phyloP scores from a whole-genome alignment of 1,140 invertebrate species.

The Ectropis grisescens region DNA sequence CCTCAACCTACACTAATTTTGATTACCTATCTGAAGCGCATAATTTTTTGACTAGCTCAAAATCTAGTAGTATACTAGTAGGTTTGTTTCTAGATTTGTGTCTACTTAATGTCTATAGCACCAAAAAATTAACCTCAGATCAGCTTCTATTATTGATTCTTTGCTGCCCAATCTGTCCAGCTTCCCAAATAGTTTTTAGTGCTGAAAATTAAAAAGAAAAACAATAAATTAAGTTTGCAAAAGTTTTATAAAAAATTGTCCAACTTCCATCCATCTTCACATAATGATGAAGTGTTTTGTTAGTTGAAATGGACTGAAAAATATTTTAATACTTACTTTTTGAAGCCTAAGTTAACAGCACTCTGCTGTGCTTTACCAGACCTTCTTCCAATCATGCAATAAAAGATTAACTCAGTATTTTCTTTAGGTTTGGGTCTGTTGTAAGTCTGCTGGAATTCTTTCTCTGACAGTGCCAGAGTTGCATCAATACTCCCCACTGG shows the following conservation, averaged over 20 bases:
- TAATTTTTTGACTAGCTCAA: too few relatives aligned
- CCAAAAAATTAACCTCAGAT: too few relatives aligned
- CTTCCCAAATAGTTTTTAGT: constrained; percentile 89
- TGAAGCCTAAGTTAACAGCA: constrained; percentile 71
- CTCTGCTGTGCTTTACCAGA: constrained; percentile 71
- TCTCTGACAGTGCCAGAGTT: constrained; percentile 46
- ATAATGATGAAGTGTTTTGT: too few relatives aligned
- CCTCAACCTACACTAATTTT: too few relatives aligned
- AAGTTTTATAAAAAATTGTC: too few relatives aligned
- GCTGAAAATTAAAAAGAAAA: constrained; percentile 78
- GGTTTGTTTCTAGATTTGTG: too few relatives aligned
- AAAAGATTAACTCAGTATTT: constrained; percentile 73
- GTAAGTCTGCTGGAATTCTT: constrained; percentile 53
- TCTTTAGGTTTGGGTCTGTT: constrained; percentile 69
- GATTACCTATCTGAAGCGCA: too few relatives aligned
- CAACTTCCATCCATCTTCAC: too few relatives aligned
- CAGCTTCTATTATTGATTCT: constrained; percentile 17
- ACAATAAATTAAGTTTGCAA: too few relatives aligned
- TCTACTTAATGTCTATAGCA: too few relatives aligned
- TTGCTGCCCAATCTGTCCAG: constrained; percentile 80
- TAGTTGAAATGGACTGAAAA: too few relatives aligned
- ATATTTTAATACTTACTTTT: constrained; percentile 73
- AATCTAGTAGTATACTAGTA: too few relatives aligned
- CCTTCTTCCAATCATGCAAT: constrained; percentile 73
- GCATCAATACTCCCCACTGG: constrained; percentile 58